Evolutionary conservation across 2,888 invertebrate species (phyloP), one percentile per base, ranked within the genome.

Genomic region (Abrostola triplasia): DNA sequence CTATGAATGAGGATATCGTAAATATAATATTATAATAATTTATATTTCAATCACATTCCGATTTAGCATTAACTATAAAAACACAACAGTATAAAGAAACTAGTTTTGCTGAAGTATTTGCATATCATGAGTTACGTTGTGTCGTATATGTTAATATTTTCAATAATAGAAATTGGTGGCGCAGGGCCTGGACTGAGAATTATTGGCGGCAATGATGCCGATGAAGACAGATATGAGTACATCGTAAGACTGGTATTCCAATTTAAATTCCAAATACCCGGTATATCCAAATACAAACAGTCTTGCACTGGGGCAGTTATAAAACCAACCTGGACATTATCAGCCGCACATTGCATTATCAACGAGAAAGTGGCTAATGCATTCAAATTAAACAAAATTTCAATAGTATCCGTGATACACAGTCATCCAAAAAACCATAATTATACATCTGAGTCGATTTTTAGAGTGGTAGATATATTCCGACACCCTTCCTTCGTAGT

Each of bases 171-270:
- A 49, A 36, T 36, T 11, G 10, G 11, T 6, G 5, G 12, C 24
- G 5, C 5, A 8, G 11, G 10, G 5, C 36, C 24, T 8, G 37
- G 2, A n/a, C 48, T 56, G 9, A 37, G 56, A n/a, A 56, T 56
- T 8, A 56, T 56, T 5, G 47, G 56, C 9, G 56, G 56, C 6
- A 56, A 13, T 5, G 47, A 56, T 11, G 56, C 47, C 24, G 24
- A 24, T 11, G 56, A 47, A 24, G 11, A 11, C 11, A 44, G 47
- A 24, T 24, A 47, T 10, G 37, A 37, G 5, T 56, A 38, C 9
- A 48, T 56, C 10, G 56, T n/a, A 48, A 47, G 47, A n/a, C 35
- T 56, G 8, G 37, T 38, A 47, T n/a, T 24, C n/a, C 24, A 47
- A 2, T 7, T 38, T 0, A 6, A 11, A 6, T 1, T 24, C 11